Evolutionary conservation across 2,888 invertebrate species (phyloP), one percentile per base, ranked within the genome.

Genomic region (Ophion ventricosus): DNA sequence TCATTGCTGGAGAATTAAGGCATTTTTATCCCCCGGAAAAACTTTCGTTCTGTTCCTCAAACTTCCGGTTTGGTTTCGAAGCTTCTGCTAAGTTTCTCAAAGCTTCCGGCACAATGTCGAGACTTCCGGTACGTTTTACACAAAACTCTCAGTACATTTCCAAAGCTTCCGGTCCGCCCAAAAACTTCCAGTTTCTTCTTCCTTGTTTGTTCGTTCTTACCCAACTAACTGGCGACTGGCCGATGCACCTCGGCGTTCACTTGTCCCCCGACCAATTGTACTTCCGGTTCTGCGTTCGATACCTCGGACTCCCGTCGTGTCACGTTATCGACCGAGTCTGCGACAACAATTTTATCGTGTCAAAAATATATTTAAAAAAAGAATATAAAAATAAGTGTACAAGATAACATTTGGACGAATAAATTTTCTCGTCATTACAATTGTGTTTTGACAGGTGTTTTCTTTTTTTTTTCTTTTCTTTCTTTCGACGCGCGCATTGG

Each of bases 241-340:
- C 64, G 76, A 73, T 92, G 89, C 85, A 92, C 78, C 49, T 92
- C 91, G 10, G 88, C 89, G 20, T 40, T 54, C 7, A 89, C 89
- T 87, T 92, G 17, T 2, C 14, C 90, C 2, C 88, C 82, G 10
- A 88, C 88, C 80, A 90, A 79, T 78, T 92, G 88, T n/a, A 49
- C 17, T 49, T 92, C 91, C 3, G 88, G 1, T 49, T 49, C 88
- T 10, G 90, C 84, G 57, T 87, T 80, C 76, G 91, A 91, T 25
- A 88, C 88, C 5, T 89, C 80, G 11, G 91, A 91, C 43, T 82
- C 83, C 80, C 89, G 88, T 87, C 91, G 90, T 54, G 88, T 88
- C 54, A 80, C 78, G 80, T 82, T 88, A 23, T 84, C 79, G 73
- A 86, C 72, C 49, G 87, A 84, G 85, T 91, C 92, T 92, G 85